Evolutionary conservation across 2,888 invertebrate genomes (phyloP).

Genomic region (Neria commutata): DNA sequence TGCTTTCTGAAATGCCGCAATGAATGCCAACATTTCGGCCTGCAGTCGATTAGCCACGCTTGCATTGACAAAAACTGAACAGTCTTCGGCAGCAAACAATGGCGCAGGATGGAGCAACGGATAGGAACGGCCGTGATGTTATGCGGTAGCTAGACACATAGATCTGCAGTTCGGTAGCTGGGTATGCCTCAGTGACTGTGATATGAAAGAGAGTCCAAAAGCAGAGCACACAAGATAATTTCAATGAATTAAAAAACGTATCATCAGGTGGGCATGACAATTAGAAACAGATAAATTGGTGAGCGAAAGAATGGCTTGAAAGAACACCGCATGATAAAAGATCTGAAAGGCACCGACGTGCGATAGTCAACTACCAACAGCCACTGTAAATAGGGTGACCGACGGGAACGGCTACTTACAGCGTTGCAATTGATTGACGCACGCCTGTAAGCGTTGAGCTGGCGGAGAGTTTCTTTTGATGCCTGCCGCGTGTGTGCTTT

Average conservation of each 20-base stretch:
- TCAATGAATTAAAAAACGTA: conserved; percentile 23
- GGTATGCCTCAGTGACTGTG: too few relatives aligned
- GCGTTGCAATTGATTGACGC: neutral
- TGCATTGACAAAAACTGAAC: too few relatives aligned
- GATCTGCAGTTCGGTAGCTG: too few relatives aligned
- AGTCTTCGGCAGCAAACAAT: too few relatives aligned
- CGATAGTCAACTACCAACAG: neutral
- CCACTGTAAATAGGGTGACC: neutral
- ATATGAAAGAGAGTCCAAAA: too few relatives aligned
- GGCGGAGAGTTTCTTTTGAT: neutral
- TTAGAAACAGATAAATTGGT: conserved; percentile 33
- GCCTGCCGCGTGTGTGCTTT: neutral
- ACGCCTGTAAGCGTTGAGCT: neutral
- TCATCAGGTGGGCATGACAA: conserved; percentile 49
- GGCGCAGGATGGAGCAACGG: too few relatives aligned
- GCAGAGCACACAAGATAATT: too few relatives aligned
- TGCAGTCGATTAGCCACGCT: too few relatives aligned
- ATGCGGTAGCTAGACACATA: too few relatives aligned
- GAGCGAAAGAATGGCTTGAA: conserved; percentile 21
- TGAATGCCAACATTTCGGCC: too few relatives aligned
- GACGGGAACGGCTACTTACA: neutral
- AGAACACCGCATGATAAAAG: conserved; percentile 29
- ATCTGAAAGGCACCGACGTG: neutral
- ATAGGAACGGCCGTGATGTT: too few relatives aligned
- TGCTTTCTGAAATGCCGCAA: too few relatives aligned